Conservation (phyloP, 2,888 invertebrate genomes). For the Fissipunctia ypsillon region DNA sequence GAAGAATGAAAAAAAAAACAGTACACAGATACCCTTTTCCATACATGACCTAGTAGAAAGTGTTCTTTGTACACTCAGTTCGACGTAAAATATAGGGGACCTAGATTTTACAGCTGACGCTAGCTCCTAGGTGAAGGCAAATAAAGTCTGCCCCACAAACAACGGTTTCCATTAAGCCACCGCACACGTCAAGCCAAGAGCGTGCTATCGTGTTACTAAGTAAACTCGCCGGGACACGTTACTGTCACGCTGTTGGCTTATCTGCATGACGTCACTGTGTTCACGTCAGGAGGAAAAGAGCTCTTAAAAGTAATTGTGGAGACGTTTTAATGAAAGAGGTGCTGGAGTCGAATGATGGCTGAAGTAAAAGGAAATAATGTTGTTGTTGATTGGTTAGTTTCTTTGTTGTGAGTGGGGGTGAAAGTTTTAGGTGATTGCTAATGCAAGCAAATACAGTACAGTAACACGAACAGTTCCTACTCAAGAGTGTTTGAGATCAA, state of each 20-base stretch:
- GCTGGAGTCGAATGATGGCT: neutral
- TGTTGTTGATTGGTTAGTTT: neutral
- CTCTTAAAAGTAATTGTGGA: slow-evolving; percentile 25
- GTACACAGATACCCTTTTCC: neutral
- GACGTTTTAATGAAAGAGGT: neutral
- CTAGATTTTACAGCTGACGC: slow-evolving; percentile 18
- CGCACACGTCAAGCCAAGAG: slow-evolving; percentile 43
- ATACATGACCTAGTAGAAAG: neutral
- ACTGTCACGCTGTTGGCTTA: slow-evolving; percentile 54
- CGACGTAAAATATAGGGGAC: neutral
- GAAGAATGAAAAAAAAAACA: neutral
- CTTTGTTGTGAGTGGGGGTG: neutral
- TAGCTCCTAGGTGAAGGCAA: slow-evolving; percentile 32
- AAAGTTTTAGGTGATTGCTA: neutral
- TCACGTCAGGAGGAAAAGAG: slow-evolving; percentile 1
- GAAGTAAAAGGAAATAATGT: neutral
- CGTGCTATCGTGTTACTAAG: slow-evolving; percentile 52
- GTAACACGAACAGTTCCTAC: neutral
- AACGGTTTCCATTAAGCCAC: slow-evolving; percentile 59
- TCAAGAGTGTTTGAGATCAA: neutral
- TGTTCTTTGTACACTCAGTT: neutral
- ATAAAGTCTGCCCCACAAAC: slow-evolving; percentile 50
- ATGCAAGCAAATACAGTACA: neutral
- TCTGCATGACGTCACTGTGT: slow-evolving; percentile 26
- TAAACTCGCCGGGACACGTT: slow-evolving; percentile 23